These are phyloP conservation scores for Papilio demoleus DNA, from an alignment of 2,888 invertebrate species.

Conservation along the genomic window DNA sequence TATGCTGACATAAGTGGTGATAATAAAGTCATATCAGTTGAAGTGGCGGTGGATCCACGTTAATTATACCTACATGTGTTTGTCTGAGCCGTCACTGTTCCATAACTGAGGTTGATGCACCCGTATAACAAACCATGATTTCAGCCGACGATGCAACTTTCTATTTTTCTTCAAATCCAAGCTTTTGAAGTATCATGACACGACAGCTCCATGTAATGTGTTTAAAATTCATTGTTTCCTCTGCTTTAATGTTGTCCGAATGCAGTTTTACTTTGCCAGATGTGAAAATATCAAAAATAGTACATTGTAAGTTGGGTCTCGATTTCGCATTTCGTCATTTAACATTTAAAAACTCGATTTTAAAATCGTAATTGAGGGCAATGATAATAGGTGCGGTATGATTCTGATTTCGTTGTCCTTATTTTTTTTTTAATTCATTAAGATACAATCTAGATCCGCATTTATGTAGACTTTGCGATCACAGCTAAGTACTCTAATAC, in stretches of 20 bases:
- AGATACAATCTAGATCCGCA: constrained; percentile 50
- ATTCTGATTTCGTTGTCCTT: constrained; percentile 38
- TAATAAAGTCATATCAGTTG: constrained; percentile 58
- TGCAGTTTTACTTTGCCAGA: background rate
- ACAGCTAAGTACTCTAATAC: no score
- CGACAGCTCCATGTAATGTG: background rate
- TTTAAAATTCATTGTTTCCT: background rate
- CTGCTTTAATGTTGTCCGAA: background rate
- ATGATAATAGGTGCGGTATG: constrained; percentile 29
- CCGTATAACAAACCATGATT: constrained; percentile 17
- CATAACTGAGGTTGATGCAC: constrained; percentile 39
- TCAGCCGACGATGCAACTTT: constrained; percentile 25
- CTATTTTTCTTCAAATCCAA: constrained; percentile 27
- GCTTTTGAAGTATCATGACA: background rate
- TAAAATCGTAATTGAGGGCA: constrained; percentile 30
- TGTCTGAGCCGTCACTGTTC: constrained; percentile 27
- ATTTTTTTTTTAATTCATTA: constrained; percentile 47
- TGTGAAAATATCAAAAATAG: background rate
- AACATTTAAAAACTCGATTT: constrained; percentile 17
- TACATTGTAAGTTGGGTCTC: background rate
- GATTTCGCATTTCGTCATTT: constrained; percentile 20
- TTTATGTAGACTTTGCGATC: constrained; percentile 32
- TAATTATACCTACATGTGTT: constrained; percentile 42
- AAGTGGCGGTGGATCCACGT: constrained; percentile 51
- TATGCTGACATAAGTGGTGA: constrained; percentile 48